Evolutionary conservation across 1,140 invertebrate genomes (phyloP).

Genomic region (Dendroctonus valens): DNA sequence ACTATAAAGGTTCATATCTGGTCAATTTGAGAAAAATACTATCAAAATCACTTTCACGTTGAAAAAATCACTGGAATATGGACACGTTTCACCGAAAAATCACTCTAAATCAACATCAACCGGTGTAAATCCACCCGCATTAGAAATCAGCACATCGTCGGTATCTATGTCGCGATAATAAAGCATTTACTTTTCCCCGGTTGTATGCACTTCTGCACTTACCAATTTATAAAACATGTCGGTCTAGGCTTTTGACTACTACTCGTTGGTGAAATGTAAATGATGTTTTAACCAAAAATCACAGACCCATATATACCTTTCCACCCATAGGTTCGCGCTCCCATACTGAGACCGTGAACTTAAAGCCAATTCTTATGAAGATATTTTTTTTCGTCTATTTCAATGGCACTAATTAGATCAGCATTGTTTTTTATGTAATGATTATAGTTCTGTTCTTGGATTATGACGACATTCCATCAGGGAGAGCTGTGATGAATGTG

Average conservation of each 20-base stretch:
- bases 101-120: background rate
- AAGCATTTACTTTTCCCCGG: too few relatives aligned
- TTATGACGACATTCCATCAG: too few relatives aligned
- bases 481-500: too few relatives aligned
- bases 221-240: slow-evolving; percentile 27
- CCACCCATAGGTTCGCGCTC: slow-evolving; percentile 13
- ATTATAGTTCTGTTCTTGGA: background rate
- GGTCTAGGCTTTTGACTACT: slow-evolving; percentile 7
- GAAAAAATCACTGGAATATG: background rate
- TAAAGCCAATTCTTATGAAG: slow-evolving; percentile 8
- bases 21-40: too few relatives aligned
- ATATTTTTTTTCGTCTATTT: slow-evolving; percentile 13
- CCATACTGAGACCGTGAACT: slow-evolving; percentile 20
- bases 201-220: slow-evolving; percentile 23
- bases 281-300: slow-evolving; percentile 30
- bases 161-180: too few relatives aligned
- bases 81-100: background rate
- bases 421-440: background rate
- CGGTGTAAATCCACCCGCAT: slow-evolving; percentile 6
- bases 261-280: slow-evolving; percentile 23
- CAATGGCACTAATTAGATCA: slow-evolving; percentile 22
- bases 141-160: background rate
- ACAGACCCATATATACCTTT: slow-evolving; percentile 26
- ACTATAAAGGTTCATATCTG: too few relatives aligned
- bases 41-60: too few relatives aligned